A percentile compares a stretch with the other conserved stretches of the same genome.
These are phyloP conservation scores for Silurus meridionalis DNA, from an alignment of 2,113 vertebrate genomes.

Conservation along the genomic window DNA sequence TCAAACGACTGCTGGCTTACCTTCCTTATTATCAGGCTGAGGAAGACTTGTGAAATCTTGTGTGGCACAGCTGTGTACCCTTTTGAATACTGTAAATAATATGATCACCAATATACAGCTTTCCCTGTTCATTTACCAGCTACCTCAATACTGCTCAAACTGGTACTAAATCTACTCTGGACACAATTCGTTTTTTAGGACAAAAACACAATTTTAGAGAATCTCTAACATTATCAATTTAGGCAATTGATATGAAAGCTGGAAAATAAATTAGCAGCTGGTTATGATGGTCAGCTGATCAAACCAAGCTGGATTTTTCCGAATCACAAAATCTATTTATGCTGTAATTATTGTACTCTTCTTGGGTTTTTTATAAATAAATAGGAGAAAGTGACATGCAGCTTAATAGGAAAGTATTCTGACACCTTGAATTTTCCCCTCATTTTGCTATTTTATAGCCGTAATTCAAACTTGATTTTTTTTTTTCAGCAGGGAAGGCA, in stretches of 20 bases:
- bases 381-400: background rate
- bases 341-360: background rate
- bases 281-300: background rate
- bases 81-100: too few relatives aligned
- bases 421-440: background rate
- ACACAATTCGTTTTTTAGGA: background rate
- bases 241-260: background rate
- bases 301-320: background rate
- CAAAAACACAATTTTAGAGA: background rate
- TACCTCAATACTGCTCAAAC: background rate
- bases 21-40: background rate
- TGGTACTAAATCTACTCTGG: background rate
- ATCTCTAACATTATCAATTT: background rate
- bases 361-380: background rate
- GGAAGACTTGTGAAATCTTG: background rate
- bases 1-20: background rate
- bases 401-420: background rate
- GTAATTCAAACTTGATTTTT: background rate
- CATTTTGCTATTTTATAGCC: background rate
- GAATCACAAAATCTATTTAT: background rate
- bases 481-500: background rate
- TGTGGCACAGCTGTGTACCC: background rate
- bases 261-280: background rate
- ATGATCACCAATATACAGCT: too few relatives aligned
- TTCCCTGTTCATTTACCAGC: too few relatives aligned